Percentiles rank a stretch among this genome's conserved stretches.
Evolutionary conservation across 2,888 invertebrate species (phyloP).

Genomic region (Anoplius nigerrimus): DNA sequence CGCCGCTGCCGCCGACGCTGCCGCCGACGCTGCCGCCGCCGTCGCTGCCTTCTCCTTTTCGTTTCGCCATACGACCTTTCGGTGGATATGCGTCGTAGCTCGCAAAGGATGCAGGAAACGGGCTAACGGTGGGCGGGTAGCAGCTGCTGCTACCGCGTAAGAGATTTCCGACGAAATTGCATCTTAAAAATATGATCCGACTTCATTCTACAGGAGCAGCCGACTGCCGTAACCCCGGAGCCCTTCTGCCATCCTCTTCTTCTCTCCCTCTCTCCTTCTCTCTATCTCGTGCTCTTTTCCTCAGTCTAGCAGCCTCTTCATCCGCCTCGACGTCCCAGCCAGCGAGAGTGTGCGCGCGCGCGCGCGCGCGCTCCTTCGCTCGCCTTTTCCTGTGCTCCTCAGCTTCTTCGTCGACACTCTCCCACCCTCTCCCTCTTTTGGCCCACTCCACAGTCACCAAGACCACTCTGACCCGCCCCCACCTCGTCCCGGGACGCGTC

Average conservation of each 20-base stretch:
- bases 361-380: background rate
- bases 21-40: slow-evolving; percentile 22
- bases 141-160: slow-evolving; percentile 62
- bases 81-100: slow-evolving; percentile 42
- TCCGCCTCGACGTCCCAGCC: slow-evolving; percentile 3
- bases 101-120: slow-evolving; percentile 32
- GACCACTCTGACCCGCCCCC: slow-evolving; percentile 12
- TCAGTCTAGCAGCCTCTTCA: background rate
- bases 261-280: background rate
- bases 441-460: no score
- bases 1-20: no score
- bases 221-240: slow-evolving; percentile 34
- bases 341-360: no score
- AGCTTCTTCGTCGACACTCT: no score
- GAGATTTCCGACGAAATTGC: slow-evolving; percentile 71
- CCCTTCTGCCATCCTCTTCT: background rate
- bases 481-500: slow-evolving; percentile 18
- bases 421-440: slow-evolving; percentile 6
- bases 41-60: slow-evolving; percentile 14
- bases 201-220: slow-evolving; percentile 59
- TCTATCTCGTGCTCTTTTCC: background rate
- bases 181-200: slow-evolving; percentile 72
- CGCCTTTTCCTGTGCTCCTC: slow-evolving; percentile 5
- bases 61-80: slow-evolving; percentile 35
- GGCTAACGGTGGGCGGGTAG: slow-evolving; percentile 39